Base-by-base conservation (phyloP, 2,888 invertebrate species). In the Caenorhabditis drosophilae region DNA sequence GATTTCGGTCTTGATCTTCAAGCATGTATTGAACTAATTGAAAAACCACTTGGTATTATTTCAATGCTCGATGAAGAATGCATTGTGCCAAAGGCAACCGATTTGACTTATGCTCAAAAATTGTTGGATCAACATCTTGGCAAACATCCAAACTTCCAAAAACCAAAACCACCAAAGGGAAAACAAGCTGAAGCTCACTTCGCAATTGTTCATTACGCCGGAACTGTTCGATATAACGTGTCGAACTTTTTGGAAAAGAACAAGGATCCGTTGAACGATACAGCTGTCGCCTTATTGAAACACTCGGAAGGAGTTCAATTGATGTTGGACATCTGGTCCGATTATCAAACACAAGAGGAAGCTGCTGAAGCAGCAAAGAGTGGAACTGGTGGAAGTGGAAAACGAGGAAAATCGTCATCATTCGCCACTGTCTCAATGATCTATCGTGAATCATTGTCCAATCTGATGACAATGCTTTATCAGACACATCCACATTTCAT, bases 61-160 rank as follows among this genome's bases (percentile, higher is more conserved):
- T 97, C 97, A 88, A 98, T 99, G 88, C 93, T 98, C 89, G 98
- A 98, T 88, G 98, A 98, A 90, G 98, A 98, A 89, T 96, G 95
- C 92, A 97, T 98, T 93, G 98, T 98, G 91, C 98, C 98, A 87
- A 98, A 98, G 89, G 97, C 97, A 85, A 92, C 94, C 83, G 98
- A 98, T 87, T 90, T 89, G 88, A 95, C 97, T 86, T 98, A 97
- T 88, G 91, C 92, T 87, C 95, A 97, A 87, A 98, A 98, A 88
- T 89, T 98, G 89, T 93, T 92, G 89, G 92, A 92, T 89, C 96
- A 97, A 89, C 97, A 98, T 87, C 90, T 98, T 49, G 82, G 82
- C 55, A 98, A 98, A 88, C 94, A 94, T 84, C 90, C 93, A 84
- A 93, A 93, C 88, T 95, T 90, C 90, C 88, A 91, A 88, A 96